Percentiles rank a stretch among this genome's conserved stretches.
Evolutionary conservation across 1,140 invertebrate genomes (phyloP).

Genomic region (Harpegnathos saltator): DNA sequence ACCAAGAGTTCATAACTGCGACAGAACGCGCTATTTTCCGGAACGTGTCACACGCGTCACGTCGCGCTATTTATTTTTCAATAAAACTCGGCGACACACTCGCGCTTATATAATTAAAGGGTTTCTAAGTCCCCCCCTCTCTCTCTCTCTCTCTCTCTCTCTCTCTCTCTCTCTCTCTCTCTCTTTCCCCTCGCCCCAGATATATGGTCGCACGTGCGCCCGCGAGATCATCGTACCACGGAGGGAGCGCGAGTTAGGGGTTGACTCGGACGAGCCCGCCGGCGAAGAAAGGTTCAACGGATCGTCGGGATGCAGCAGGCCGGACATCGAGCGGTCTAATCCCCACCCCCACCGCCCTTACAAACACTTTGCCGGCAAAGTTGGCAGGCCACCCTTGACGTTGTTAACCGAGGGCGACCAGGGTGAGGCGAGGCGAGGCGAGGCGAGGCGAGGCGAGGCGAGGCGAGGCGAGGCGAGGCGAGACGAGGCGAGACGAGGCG

Average conservation of each 20-base stretch:
- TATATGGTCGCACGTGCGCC: slow-evolving; percentile 46
- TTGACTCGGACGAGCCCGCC: slow-evolving; percentile 45
- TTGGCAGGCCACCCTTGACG: slow-evolving; percentile 68
- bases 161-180: not conserved
- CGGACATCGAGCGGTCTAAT: slow-evolving; percentile 76
- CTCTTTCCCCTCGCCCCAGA: not conserved
- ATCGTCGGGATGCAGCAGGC: slow-evolving; percentile 66
- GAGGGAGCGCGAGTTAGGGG: slow-evolving; percentile 19
- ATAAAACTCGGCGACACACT: slow-evolving; percentile 13
- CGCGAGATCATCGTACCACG: slow-evolving; percentile 26
- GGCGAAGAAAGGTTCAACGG: slow-evolving; percentile 49
- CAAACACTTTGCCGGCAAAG: slow-evolving; percentile 78
- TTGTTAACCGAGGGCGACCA: slow-evolving; percentile 59
- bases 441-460: too few relatives aligned
- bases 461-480: too few relatives aligned
- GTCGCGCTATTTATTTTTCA: not conserved
- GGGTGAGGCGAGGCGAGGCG: not conserved
- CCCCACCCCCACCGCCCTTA: too few relatives aligned
- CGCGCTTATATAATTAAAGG: slow-evolving; percentile 37
- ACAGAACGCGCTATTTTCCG: not conserved
- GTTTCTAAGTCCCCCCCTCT: not conserved
- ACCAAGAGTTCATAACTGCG: not conserved
- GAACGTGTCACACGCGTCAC: not conserved
- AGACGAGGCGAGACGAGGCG: too few relatives aligned
- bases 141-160: not conserved